A percentile compares a stretch with the other conserved stretches of the same genome.
phyloP scores from a whole-genome alignment of 2,888 invertebrate genomes.

The Synergus umbraculus region DNA sequence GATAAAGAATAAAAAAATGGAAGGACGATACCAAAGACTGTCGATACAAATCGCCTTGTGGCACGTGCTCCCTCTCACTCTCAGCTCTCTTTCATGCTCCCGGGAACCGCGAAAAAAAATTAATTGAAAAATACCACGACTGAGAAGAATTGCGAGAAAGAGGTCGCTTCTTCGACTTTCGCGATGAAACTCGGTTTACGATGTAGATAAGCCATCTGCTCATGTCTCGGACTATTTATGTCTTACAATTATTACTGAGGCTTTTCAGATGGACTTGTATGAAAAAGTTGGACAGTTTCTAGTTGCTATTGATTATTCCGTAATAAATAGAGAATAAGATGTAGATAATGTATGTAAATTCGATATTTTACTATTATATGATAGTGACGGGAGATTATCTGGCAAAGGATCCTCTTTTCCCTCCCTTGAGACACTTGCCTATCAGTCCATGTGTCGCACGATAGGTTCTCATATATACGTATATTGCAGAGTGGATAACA shows the following conservation, averaged over 20 bases:
- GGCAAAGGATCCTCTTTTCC: constrained; percentile 65
- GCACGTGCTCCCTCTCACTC: constrained; percentile 65
- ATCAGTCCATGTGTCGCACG: constrained; percentile 50
- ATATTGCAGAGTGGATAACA: constrained; percentile 63
- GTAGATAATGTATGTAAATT: constrained; percentile 69
- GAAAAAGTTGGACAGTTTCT: not conserved
- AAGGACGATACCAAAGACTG: constrained; percentile 62
- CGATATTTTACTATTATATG: constrained; percentile 64
- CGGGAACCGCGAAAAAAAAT: constrained; percentile 64
- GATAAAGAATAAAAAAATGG: constrained; percentile 9
- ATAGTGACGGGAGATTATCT: constrained; percentile 57
- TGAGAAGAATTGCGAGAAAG: constrained; percentile 9
- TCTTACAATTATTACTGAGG: not conserved
- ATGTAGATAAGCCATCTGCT: constrained; percentile 9
- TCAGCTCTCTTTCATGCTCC: constrained; percentile 25
- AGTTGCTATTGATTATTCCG: not conserved
- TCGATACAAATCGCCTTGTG: constrained; percentile 66
- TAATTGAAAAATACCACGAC: constrained; percentile 72
- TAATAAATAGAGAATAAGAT: constrained; percentile 6
- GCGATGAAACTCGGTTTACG: constrained; percentile 9
- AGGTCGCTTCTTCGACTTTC: constrained; percentile 20
- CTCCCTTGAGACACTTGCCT: constrained; percentile 49
- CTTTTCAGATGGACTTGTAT: not conserved
- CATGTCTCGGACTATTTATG: constrained; percentile 10
- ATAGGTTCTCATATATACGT: constrained; percentile 48